Conservation (phyloP, 1,140 invertebrate species). For the Trissolcus basalis region DNA sequence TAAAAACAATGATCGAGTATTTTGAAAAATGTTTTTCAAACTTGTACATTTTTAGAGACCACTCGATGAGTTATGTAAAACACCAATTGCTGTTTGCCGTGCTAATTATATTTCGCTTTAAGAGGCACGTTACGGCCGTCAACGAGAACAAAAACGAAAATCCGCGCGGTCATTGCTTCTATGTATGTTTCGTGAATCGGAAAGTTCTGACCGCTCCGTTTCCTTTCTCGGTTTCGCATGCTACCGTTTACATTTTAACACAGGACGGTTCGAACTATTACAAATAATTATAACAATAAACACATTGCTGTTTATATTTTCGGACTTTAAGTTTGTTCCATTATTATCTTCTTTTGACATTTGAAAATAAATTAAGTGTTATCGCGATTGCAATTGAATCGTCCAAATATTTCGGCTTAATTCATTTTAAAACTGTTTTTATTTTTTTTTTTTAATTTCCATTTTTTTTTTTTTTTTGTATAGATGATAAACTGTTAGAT, state of each 20-base stretch:
- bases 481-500: too few relatives aligned
- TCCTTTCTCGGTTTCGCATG: conserved; percentile 57
- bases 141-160: conserved; percentile 56
- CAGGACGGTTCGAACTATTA: conserved; percentile 21
- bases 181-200: conserved; percentile 57
- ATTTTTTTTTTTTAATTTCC: too few relatives aligned
- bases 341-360: too few relatives aligned
- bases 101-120: conserved; percentile 25
- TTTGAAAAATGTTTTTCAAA: too few relatives aligned
- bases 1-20: too few relatives aligned
- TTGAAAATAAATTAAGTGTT: too few relatives aligned
- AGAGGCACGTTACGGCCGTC: conserved; percentile 25
- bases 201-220: conserved; percentile 60
- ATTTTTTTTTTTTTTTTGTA: too few relatives aligned
- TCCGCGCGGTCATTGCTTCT: conserved; percentile 48
- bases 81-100: conserved; percentile 3
- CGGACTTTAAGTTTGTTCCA: too few relatives aligned
- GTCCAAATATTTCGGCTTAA: too few relatives aligned
- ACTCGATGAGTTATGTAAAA: neutral
- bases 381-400: too few relatives aligned
- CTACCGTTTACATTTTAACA: conserved; percentile 33
- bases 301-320: conserved; percentile 10
- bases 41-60: too few relatives aligned
- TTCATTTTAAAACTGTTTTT: too few relatives aligned
- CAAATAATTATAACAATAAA: conserved; percentile 30